phyloP scores from a whole-genome alignment of 2,888 invertebrate genomes.

The Ophraella communa region DNA sequence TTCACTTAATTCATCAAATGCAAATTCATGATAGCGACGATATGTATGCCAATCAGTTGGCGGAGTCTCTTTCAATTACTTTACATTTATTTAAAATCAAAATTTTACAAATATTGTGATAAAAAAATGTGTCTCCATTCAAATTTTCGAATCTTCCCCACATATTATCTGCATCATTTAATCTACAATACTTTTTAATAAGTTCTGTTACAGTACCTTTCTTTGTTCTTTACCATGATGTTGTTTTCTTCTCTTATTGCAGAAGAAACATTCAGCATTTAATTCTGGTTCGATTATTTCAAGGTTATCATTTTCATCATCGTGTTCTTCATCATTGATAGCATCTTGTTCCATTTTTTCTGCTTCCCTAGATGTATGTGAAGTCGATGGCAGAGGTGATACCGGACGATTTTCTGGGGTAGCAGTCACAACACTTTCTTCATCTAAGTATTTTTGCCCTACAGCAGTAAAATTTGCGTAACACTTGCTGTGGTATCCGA shows the following conservation, averaged over 20 bases:
- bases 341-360: background rate
- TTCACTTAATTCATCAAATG: slow-evolving; percentile 1
- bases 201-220: background rate
- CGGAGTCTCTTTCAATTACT: slow-evolving; percentile 2
- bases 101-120: slow-evolving; percentile 10
- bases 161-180: background rate
- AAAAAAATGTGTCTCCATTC: background rate
- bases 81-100: slow-evolving; percentile 5
- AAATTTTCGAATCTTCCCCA: slow-evolving; percentile 12
- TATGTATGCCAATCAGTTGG: slow-evolving; percentile 8
- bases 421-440: slow-evolving; percentile 1
- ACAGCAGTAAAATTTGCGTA: slow-evolving; percentile 5
- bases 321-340: background rate
- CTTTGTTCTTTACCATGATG: slow-evolving; percentile 8
- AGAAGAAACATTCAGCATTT: slow-evolving; percentile 8
- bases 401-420: background rate
- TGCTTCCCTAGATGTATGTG: background rate
- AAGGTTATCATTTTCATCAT: slow-evolving; percentile 4
- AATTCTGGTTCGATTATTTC: background rate
- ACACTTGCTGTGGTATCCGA: background rate
- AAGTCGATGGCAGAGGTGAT: background rate
- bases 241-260: slow-evolving; percentile 8
- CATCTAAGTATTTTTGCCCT: background rate
- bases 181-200: background rate
- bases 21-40: slow-evolving; percentile 12